Base-by-base conservation (phyloP, 2,888 invertebrate species). In the Cistogaster globosa region DNA sequence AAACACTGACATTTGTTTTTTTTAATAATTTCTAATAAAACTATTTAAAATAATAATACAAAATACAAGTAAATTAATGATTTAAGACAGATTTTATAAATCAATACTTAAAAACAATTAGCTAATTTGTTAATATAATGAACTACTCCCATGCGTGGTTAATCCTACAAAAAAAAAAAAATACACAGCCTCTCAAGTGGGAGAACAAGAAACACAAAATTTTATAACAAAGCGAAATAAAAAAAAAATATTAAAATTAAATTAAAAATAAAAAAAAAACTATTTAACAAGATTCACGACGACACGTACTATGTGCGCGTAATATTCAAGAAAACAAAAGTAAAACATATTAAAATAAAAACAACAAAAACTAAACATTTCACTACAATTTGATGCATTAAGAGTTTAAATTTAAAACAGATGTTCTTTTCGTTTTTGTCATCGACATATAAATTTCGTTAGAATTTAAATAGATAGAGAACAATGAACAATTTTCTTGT, bases 351-450 rank as follows among this genome's bases (percentile, higher is more conserved):
- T 60, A 74, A 72, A 67, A 58, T 74, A 74, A 60, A 36, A 32
- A 81, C 20, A 26, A 26, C n/a, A 81, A 63, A 74, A 62, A 45
- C 16, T 26, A 77, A 51, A 48, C 60, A 42, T 72, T 22, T 2
- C 67, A 58, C 63, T 76, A 71, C 12, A 68, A 45, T 36, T 81
- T 69, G 68, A 55, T 58, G 74, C 78, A 76, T 53, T 68, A 55
- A 42, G 68, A 77, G 62, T 82, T 82, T 78, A 85, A 85, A 83
- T 85, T 83, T 83, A 83, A 85, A 85, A 85, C 85, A 85, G 85
- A 85, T 85, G 85, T 79, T 65, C 74, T 55, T 62, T 74, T 72
- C 67, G 9, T 57, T n/a, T 51, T 45, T 69, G 55, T 2, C 38
- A 20, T 69, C 38, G 22, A 57, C 14, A 42, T 3, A 42, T 12